Percentiles rank a stretch among this genome's conserved stretches.
Evolutionary conservation across 2,888 invertebrate genomes (phyloP).

Genomic region (Anaspis maculata): DNA sequence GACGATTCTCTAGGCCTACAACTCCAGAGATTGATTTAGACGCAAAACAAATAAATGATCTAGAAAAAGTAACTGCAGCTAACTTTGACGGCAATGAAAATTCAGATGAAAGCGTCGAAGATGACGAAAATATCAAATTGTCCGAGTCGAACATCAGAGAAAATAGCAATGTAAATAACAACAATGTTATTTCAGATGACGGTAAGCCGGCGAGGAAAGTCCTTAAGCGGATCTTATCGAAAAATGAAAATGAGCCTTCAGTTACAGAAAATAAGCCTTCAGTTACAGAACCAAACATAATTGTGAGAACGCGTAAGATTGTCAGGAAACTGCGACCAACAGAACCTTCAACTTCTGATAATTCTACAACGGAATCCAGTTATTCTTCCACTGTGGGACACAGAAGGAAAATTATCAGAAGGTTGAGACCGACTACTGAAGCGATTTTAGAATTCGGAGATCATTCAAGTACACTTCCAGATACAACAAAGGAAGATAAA

Average conservation of each 20-base stretch:
- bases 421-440: conserved; percentile 23
- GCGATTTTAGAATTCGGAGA: too few relatives aligned
- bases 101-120: conserved; percentile 25
- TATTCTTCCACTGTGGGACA: conserved; percentile 17
- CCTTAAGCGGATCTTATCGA: conserved; percentile 10
- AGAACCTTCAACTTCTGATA: conserved; percentile 8
- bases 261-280: not conserved
- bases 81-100: conserved; percentile 5
- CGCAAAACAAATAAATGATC: not conserved
- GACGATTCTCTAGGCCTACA: conserved; percentile 2
- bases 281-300: conserved; percentile 24
- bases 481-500: conserved; percentile 5
- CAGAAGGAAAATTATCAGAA: conserved; percentile 31
- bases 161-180: conserved; percentile 32
- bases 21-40: conserved; percentile 5
- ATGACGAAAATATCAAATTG: conserved; percentile 40
- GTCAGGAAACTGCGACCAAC: conserved; percentile 31
- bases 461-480: not conserved
- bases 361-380: conserved; percentile 11
- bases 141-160: conserved; percentile 41
- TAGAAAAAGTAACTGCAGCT: conserved; percentile 6
- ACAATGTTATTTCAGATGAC: conserved; percentile 15
- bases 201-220: conserved; percentile 8
- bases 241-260: conserved; percentile 12
- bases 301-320: conserved; percentile 34